phyloP scores from a whole-genome alignment of 2,797 vertebrate genomes.

The Chrosomus eos region DNA sequence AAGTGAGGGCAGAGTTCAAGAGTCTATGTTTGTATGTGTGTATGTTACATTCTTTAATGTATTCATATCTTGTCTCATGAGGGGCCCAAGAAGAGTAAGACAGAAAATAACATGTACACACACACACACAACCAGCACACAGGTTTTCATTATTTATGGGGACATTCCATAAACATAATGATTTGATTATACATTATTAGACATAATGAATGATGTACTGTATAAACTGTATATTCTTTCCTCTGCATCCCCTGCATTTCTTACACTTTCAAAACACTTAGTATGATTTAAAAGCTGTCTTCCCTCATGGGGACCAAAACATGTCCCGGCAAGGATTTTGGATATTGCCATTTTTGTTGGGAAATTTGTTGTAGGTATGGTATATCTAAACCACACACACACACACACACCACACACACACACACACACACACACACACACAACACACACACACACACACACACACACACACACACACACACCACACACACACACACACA shows the following conservation, averaged over 20 bases:
- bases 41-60: constrained; percentile 1
- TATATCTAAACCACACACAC: not conserved
- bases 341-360: not conserved
- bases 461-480: too few species aligned
- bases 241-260: not conserved
- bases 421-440: too few species aligned
- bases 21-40: not conserved
- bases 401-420: not conserved
- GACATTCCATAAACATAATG: not conserved
- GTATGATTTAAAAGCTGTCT: not conserved
- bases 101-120: not conserved
- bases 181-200: not conserved
- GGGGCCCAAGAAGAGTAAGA: not conserved
- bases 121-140: not conserved
- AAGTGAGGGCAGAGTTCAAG: not conserved
- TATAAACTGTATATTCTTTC: not conserved
- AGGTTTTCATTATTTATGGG: not conserved
- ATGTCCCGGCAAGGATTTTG: too few species aligned
- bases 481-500: too few species aligned
- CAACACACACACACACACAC: too few species aligned
- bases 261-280: not conserved
- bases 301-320: not conserved
- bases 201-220: not conserved
- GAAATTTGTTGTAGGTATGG: not conserved
- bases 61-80: not conserved